Evolutionary conservation across 35 echinoderm and acorn worm species (phyloP), one percentile per base, ranked within the genome.

Genomic region (Holothuria glaberrima): DNA sequence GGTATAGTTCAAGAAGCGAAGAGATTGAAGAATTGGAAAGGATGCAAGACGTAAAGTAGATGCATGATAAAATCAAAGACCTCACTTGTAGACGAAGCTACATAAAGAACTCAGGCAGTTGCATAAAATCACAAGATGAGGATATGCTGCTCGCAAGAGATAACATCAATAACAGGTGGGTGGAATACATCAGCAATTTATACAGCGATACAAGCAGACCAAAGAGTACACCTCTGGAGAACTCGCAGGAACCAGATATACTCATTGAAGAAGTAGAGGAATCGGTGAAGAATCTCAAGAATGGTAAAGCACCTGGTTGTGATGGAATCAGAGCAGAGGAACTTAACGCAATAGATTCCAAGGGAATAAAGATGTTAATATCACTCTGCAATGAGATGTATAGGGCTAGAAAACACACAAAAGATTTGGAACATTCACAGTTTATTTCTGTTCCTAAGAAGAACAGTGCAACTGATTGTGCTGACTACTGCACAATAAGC

Each of bases 131-230:
- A 25, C 45, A n/a, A n/a, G n/a, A n/a, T n/a, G n/a, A n/a, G n/a
- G n/a, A n/a, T n/a, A n/a, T n/a, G n/a, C n/a, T n/a, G 76, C 45
- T 80, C 45, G 76, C 32, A 80, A 80, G 45, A 80, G 76, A 80
- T 10, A 36, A 28, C 31, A 50, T 80, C 28, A 80, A 50, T 48
- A 50, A 80, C 16, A 45, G 76, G 45, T 80, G 76, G 58, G 76
- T 80, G 76, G 76, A 80, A 80, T 80, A 80, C 76, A 80, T 80
- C 2, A 44, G 76, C 45, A 50, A 80, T n/a, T 35, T 52, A 80
- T 80, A 80, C 0, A 50, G 45, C 45, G 2, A 6, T 30, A 35
- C 19, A 21, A 19, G 45, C 0, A 80, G 76, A 80, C 32, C 76
- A 41, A 18, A 80, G 76, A 13, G 45, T 41, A 80, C 31, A 80